These are phyloP conservation scores for Asarcornis scutulata DNA, from an alignment of 2,113 vertebrate species.

Conservation along the genomic window DNA sequence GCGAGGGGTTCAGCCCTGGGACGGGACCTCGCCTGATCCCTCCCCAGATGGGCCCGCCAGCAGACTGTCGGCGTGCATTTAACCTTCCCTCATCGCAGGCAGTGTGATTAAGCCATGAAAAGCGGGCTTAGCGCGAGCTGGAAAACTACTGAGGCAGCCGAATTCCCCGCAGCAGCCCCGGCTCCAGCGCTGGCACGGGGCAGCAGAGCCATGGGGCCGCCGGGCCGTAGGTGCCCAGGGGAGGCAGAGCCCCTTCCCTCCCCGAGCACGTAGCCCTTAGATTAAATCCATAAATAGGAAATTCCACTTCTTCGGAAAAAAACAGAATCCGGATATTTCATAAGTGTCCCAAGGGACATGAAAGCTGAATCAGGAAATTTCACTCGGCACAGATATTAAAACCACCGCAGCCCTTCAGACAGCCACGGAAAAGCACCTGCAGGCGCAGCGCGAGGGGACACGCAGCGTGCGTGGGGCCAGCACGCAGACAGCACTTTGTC, in stretches of 20 bases:
- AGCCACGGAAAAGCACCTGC: neutral
- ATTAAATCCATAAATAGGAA: conserved; percentile 66
- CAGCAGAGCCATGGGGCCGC: fast-evolving
- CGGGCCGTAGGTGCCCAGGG: neutral
- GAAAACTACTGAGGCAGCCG: conserved; percentile 69
- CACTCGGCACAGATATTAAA: conserved; percentile 48
- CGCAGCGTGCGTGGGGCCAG: fast-evolving
- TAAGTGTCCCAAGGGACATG: conserved; percentile 45
- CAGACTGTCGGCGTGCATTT: neutral
- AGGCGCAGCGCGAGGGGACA: fast-evolving
- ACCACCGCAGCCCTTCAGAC: neutral
- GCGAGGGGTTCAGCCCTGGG: neutral
- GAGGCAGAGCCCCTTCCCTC: neutral
- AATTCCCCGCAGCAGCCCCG: conserved; percentile 31
- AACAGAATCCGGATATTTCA: conserved; percentile 53
- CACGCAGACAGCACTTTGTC: fast-evolving
- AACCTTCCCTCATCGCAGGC: neutral
- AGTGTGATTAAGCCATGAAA: conserved; percentile 67
- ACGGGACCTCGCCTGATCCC: neutral
- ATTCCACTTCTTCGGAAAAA: conserved; percentile 69
- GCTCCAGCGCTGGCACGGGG: neutral
- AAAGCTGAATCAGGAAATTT: conserved; percentile 71
- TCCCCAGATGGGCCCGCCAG: conserved; percentile 8
- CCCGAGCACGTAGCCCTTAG: conserved; percentile 19
- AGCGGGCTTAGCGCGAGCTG: conserved; percentile 61